Evolutionary conservation across 2,113 vertebrate species (phyloP).

Genomic region (Penelope pileata): DNA sequence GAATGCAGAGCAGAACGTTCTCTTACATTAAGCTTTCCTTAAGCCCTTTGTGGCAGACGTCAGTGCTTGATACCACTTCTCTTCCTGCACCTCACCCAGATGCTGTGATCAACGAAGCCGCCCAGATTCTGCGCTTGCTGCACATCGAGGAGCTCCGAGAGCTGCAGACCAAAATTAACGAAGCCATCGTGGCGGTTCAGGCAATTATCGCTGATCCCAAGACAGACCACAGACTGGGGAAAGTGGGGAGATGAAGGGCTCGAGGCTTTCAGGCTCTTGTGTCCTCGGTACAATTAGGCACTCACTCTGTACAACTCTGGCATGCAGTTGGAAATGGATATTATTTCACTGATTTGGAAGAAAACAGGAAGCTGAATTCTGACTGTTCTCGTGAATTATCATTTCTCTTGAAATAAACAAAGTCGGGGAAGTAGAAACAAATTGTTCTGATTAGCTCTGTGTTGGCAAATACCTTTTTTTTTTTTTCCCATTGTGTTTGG

Average conservation of each 20-base stretch:
- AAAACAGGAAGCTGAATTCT: slow-evolving; percentile 52
- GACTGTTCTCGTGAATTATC: slow-evolving; percentile 5
- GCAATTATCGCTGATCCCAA: slow-evolving; percentile 97
- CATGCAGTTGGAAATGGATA: slow-evolving; percentile 55
- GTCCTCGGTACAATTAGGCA: slow-evolving; percentile 6
- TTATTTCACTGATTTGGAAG: slow-evolving; percentile 32
- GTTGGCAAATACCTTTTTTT: not conserved
- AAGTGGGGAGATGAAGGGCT: slow-evolving; percentile 91
- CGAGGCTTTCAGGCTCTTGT: not conserved
- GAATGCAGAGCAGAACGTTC: accelerated
- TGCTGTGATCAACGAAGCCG: slow-evolving; percentile 94
- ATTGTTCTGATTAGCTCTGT: slow-evolving; percentile 8
- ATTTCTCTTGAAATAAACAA: slow-evolving; percentile 73
- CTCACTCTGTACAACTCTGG: not conserved
- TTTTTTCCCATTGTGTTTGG: not conserved
- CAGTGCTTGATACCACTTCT: accelerated
- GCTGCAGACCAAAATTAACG: slow-evolving; percentile 96
- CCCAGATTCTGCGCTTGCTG: slow-evolving; percentile 92
- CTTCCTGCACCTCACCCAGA: slow-evolving; percentile 75
- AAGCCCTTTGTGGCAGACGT: not conserved
- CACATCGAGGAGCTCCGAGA: slow-evolving; percentile 97
- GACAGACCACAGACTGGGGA: slow-evolving; percentile 97
- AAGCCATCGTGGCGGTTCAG: slow-evolving; percentile 97
- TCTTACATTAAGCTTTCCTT: not conserved
- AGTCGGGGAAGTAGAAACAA: slow-evolving; percentile 24